Conservation (phyloP, 1,140 invertebrate species). For the Saccostrea cuccullata region DNA sequence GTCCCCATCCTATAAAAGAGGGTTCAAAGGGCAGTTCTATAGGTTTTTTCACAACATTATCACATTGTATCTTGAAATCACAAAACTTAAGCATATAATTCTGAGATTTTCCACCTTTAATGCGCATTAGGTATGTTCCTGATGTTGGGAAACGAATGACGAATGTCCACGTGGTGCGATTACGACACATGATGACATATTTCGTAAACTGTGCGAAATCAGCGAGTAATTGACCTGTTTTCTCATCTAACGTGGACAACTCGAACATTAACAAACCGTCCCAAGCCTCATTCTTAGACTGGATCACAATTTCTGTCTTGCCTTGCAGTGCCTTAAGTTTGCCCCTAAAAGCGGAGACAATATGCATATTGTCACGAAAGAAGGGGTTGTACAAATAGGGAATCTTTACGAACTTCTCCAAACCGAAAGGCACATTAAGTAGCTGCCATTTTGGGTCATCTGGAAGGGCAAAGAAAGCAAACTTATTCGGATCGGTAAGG, state of each 20-base stretch:
- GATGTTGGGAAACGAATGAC: constrained; percentile 46
- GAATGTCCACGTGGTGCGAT: constrained; percentile 35
- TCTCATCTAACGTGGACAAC: constrained; percentile 39
- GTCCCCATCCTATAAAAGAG: constrained; percentile 49
- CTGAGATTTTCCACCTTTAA: constrained; percentile 28
- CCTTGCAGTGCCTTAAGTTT: not conserved
- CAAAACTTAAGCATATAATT: constrained; percentile 34
- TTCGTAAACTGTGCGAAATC: constrained; percentile 41
- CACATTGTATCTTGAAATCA: constrained; percentile 54
- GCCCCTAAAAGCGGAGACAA: constrained; percentile 45
- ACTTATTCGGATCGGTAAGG: constrained; percentile 52
- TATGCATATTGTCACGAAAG: constrained; percentile 48
- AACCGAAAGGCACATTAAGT: constrained; percentile 56
- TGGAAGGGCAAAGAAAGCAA: constrained; percentile 41
- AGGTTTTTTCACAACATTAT: constrained; percentile 40
- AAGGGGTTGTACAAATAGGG: constrained; percentile 45
- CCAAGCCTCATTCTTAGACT: constrained; percentile 30
- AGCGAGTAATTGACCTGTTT: constrained; percentile 17
- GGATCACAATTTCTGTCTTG: not conserved
- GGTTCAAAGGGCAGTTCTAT: constrained; percentile 43
- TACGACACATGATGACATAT: constrained; percentile 36
- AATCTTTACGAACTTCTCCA: constrained; percentile 55
- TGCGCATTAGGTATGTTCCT: constrained; percentile 47
- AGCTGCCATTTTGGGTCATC: constrained; percentile 50
- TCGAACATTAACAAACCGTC: constrained; percentile 35